A percentile compares a stretch with the other conserved stretches of the same genome.
Evolutionary conservation across 2,888 invertebrate species (phyloP).

Genomic region (Oxyscelio sp.): DNA sequence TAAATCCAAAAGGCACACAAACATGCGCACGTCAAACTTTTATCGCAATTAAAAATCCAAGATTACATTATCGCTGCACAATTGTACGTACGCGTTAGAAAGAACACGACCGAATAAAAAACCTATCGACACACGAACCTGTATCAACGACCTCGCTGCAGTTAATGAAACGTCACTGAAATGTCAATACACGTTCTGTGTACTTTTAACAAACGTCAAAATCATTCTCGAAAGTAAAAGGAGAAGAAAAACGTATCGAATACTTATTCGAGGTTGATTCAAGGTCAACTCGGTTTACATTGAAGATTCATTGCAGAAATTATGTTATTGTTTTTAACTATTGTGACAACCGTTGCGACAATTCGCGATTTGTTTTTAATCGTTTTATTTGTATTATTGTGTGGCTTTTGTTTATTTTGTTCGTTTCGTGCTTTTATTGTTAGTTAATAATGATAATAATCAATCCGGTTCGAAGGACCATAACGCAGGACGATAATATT

Average conservation of each 20-base stretch:
- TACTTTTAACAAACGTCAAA: constrained; percentile 62
- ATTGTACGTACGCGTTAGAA: no score
- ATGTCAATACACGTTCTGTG: constrained; percentile 51
- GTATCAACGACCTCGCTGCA: constrained; percentile 53
- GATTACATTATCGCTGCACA: no score
- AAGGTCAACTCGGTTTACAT: constrained; percentile 59
- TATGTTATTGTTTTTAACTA: constrained; percentile 63
- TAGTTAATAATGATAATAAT: no score
- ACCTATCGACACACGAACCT: constrained; percentile 14
- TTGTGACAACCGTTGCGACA: constrained; percentile 31
- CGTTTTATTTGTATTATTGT: no score
- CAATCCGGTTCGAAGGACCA: no score
- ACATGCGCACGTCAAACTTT: no score
- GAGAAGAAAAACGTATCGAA: constrained; percentile 58
- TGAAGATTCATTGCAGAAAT: constrained; percentile 66
- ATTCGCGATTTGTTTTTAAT: constrained; percentile 25
- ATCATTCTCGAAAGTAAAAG: constrained; percentile 41
- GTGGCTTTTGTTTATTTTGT: no score
- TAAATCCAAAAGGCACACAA: constrained; percentile 34
- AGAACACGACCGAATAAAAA: no score
- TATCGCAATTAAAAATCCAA: no score
- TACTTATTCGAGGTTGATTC: constrained; percentile 53
- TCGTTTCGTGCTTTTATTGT: no score
- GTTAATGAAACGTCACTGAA: constrained; percentile 57
- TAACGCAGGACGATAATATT: no score